These are phyloP conservation scores for Epinotia bilunana DNA, from an alignment of 2,888 invertebrate species.

Conservation along the genomic window DNA sequence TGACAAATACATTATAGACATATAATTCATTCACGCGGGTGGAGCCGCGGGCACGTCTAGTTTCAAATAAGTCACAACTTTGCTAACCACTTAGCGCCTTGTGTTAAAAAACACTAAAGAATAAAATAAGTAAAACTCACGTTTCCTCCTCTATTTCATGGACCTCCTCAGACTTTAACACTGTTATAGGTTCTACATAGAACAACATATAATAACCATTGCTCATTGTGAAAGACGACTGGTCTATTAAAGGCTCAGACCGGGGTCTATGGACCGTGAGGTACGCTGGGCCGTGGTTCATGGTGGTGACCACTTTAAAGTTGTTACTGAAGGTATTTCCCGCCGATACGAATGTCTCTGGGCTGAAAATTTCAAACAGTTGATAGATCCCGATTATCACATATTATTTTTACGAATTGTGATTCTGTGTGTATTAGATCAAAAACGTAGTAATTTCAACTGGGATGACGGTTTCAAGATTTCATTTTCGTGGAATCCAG, in stretches of 20 bases:
- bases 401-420: too few species aligned
- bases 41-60: too few species aligned
- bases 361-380: constrained; percentile 8
- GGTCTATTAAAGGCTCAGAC: constrained; percentile 21
- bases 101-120: too few species aligned
- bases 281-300: constrained; percentile 20
- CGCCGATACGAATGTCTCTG: constrained; percentile 11
- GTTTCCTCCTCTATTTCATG: constrained; percentile 33
- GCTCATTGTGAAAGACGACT: constrained; percentile 8
- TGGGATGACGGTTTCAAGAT: background rate
- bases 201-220: constrained; percentile 30
- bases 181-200: constrained; percentile 2
- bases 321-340: constrained; percentile 23
- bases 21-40: too few species aligned
- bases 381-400: too few species aligned
- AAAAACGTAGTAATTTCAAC: too few species aligned
- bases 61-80: too few species aligned
- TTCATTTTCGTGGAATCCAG: too few species aligned
- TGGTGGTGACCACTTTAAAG: constrained; percentile 13
- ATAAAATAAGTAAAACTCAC: constrained; percentile 15
- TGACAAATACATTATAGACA: too few species aligned
- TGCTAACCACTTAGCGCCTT: too few species aligned
- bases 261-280: constrained; percentile 15
- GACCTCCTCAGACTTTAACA: constrained; percentile 38
- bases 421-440: too few species aligned